Evolutionary conservation across 2,797 vertebrate genomes (phyloP), one percentile per base, ranked within the genome.

Genomic region (Coendou prehensilis): DNA sequence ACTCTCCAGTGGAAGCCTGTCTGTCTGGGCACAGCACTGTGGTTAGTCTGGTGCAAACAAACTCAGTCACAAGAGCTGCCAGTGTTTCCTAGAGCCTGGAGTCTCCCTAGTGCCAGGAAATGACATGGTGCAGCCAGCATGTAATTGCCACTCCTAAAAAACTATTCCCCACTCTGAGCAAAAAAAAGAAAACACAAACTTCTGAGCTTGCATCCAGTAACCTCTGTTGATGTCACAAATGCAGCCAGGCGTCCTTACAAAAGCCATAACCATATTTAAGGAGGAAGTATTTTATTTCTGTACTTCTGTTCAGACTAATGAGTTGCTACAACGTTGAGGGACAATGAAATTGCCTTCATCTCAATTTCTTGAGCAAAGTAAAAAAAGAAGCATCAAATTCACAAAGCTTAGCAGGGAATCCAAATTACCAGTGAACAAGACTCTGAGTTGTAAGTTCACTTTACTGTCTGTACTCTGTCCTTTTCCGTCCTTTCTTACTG

Each of bases 111-210:
- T 95, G 91, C 95, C 95, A 86, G 79, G 91, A 96, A 96, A 89
- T n/a, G 41, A 26, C 9, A 15, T 10, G 50, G 50, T 61, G 33
- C 54, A 82, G 86, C 93, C 94, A 91, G 87, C 63, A n/a, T n/a
- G 45, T 67, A 93, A 89, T 93, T 87, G 81, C 97, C 91, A 81
- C 89, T 94, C 47, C 81, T 71, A 26, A 87, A 91, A 88, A 47
- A 80, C 37, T 47, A 52, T 63, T 92, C n/a, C 47, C 52, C 2
- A 52, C 84, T 89, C 59, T 17, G 73, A 45, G 54, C 54, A 83
- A 91, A 84, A 71, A 76, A 89, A 91, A 76, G n/a, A 71, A 96
- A 94, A 79, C 85, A 88, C 57, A 52, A 56, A 88, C 64, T 83
- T 89, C 92, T 50, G 9, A 90, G 45, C 83, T 73, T 81, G 64